Conservation (phyloP, 2,113 vertebrate species). For the Phasianus colchicus region DNA sequence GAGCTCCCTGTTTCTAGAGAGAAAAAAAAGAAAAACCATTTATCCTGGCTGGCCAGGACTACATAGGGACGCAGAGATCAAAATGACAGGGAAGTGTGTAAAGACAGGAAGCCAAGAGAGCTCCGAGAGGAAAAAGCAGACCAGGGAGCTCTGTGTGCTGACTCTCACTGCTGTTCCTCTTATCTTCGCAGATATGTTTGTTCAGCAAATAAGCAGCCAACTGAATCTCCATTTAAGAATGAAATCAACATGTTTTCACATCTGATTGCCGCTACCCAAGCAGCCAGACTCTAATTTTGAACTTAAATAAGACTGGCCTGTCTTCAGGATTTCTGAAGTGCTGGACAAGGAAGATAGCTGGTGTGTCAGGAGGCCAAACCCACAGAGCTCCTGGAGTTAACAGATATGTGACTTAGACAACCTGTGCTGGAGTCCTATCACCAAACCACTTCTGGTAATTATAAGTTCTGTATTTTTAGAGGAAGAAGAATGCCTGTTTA, state of each 20-base stretch:
- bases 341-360: not conserved
- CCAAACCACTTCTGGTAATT: not conserved
- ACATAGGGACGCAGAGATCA: not conserved
- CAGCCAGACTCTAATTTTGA: not conserved
- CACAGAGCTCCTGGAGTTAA: not conserved
- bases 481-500: not conserved
- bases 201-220: not conserved
- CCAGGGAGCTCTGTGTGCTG: not conserved
- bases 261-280: not conserved
- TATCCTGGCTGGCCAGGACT: not conserved
- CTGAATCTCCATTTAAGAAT: not conserved
- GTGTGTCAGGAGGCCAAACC: not conserved
- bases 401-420: accelerated
- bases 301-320: not conserved
- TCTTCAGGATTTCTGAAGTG: not conserved
- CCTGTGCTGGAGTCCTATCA: not conserved
- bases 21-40: not conserved
- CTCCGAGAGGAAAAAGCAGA: not conserved
- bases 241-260: not conserved
- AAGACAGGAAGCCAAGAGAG: not conserved
- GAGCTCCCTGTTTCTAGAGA: not conserved
- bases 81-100: not conserved
- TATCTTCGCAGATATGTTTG: not conserved
- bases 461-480: not conserved
- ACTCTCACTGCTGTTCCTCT: not conserved